Evolutionary conservation across 2,113 vertebrate genomes (phyloP), one percentile per base, ranked within the genome.

Genomic region (Hippocampus guttulatus): DNA sequence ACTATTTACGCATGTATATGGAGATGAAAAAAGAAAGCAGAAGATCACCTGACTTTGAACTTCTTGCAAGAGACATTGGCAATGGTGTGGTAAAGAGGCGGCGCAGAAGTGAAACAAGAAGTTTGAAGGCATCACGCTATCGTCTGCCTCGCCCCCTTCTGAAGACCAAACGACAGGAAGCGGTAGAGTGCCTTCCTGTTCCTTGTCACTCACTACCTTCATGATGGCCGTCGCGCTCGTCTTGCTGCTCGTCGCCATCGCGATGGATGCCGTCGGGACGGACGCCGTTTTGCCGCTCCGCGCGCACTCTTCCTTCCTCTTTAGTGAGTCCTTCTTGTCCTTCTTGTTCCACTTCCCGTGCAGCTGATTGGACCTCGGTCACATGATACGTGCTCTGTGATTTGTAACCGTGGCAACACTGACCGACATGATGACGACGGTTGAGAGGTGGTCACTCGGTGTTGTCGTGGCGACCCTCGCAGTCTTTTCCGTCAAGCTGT

Each of bases 301-400:
- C 49, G 54, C 69, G 47, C 63, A 58, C 63, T 25, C 47, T 20
- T 64, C 68, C 71, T 79, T 67, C 33, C 23, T 16, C 64, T 41
- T 68, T n/a, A 45, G 62, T 66, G n/a, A 75, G 67, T 55, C 21
- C 0, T 23, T 15, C 23, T 2, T 30, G 3, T 65, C 23, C 20
- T 12, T 57, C 18, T 30, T 27, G 5, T 15, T 33, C 8, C 8
- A 2, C 14, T 33, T 6, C 27, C 27, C 1, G 33, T 18, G 60
- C 25, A 33, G 1, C 25, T 30, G 15, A 33, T 21, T 16, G 14
- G 5, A 9, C 41, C 15, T 8, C 8, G 10, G 5, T 64, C 33
- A 43, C 38, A 43, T 43, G 41, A 67, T 18, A 15, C 8, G 5
- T 23, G 20, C 2, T 54, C 21, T 21, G 1, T n/a, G 9, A 51